Evolutionary conservation across 2,113 vertebrate genomes (phyloP).

Genomic region (Sturnira hondurensis): DNA sequence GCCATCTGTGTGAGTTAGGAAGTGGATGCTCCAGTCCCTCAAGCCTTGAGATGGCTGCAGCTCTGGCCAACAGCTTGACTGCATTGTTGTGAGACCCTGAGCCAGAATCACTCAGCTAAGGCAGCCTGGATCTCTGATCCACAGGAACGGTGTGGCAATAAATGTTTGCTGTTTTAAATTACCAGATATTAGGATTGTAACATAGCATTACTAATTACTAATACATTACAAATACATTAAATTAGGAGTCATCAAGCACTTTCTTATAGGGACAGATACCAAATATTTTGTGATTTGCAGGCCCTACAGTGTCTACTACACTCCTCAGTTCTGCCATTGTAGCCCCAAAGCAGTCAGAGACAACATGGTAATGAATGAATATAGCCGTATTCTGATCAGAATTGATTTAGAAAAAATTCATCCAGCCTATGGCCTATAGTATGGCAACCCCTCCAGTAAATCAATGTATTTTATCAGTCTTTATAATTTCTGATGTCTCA

Average conservation of each 20-base stretch:
- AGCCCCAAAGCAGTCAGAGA: neutral
- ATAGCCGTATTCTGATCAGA: neutral
- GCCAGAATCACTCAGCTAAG: neutral
- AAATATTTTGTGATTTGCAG: neutral
- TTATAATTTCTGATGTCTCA: neutral
- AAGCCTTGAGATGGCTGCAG: neutral
- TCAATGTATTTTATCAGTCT: neutral
- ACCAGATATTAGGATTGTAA: neutral
- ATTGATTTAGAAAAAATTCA: constrained; percentile 19
- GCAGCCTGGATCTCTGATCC: neutral
- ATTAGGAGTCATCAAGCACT: neutral
- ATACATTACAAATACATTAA: neutral
- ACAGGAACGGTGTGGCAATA: neutral
- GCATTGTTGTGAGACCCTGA: neutral
- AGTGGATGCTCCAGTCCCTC: neutral
- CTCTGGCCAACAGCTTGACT: neutral
- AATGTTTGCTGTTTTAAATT: neutral
- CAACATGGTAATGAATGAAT: neutral
- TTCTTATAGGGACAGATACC: neutral
- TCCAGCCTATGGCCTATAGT: neutral
- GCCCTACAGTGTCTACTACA: neutral
- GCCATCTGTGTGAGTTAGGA: neutral
- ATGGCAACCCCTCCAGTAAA: neutral
- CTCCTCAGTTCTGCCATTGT: neutral
- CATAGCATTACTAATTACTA: neutral